Evolutionary conservation across 2,888 invertebrate species (phyloP).

Genomic region (Lomographa bimaculata): DNA sequence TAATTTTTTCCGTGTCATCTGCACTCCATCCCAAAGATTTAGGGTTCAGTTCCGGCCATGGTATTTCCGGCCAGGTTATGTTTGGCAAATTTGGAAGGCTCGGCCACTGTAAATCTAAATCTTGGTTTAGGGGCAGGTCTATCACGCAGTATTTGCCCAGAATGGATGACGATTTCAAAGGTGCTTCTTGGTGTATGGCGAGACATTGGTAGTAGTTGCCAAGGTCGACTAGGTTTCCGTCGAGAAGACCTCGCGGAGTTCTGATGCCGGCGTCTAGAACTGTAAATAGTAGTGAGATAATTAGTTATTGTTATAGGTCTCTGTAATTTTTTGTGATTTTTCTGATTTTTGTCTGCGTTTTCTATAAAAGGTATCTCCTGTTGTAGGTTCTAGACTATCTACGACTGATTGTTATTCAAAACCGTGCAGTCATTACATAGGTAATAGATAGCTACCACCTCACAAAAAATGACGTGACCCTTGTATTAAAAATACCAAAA

Average conservation of each 20-base stretch:
- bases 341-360: no score
- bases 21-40: conserved; percentile 20
- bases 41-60: conserved; percentile 26
- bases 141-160: conserved; percentile 65
- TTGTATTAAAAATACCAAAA: no score
- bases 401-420: no score
- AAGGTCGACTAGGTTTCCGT: conserved; percentile 49
- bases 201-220: conserved; percentile 61
- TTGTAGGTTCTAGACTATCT: no score
- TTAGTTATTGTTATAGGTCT: no score
- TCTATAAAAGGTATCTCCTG: no score
- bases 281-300: no score
- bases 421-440: no score
- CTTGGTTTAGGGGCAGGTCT: conserved; percentile 45
- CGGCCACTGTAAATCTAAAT: conserved; percentile 33
- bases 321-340: no score
- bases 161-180: conserved; percentile 37
- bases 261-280: conserved; percentile 59
- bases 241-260: conserved; percentile 52
- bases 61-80: conserved; percentile 18
- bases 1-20: conserved; percentile 3
- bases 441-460: no score
- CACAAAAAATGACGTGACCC: no score
- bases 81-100: conserved; percentile 33
- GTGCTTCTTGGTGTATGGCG: conserved; percentile 41